phyloP scores from a whole-genome alignment of 2,888 invertebrate species.

The Mythimna pallens region DNA sequence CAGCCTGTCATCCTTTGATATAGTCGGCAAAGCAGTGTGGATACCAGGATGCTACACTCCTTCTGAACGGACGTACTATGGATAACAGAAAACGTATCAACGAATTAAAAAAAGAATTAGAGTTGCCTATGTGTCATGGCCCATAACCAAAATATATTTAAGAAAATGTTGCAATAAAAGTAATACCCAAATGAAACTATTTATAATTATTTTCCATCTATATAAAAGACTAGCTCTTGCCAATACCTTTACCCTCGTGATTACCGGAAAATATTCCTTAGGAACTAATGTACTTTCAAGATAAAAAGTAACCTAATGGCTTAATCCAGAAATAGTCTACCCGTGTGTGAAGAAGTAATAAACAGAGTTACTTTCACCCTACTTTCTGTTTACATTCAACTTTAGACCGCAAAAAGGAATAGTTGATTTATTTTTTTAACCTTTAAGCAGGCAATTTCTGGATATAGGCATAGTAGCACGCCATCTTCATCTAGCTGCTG shows the following conservation, averaged over 20 bases:
- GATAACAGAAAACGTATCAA: neutral
- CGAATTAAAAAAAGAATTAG: neutral
- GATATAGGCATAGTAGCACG: too few relatives aligned
- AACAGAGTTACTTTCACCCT: neutral
- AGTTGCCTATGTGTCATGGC: neutral
- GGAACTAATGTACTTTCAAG: neutral
- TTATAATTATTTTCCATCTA: neutral
- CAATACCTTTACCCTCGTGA: neutral
- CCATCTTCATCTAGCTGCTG: too few relatives aligned
- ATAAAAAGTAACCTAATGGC: neutral
- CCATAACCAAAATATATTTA: neutral
- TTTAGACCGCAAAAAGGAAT: too few relatives aligned
- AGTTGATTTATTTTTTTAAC: neutral
- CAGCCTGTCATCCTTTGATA: conserved; percentile 30
- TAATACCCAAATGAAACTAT: neutral
- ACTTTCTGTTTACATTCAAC: too few relatives aligned
- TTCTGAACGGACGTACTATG: neutral
- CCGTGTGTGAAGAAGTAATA: neutral
- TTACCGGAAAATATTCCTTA: neutral
- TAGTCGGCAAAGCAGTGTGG: conserved; percentile 17
- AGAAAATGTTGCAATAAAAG: neutral
- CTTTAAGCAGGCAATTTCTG: too few relatives aligned
- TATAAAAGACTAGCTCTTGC: neutral
- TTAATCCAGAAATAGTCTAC: neutral
- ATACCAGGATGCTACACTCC: neutral